Evolutionary conservation across 2,113 vertebrate genomes (phyloP).

Genomic region (Lipophrys pholis): DNA sequence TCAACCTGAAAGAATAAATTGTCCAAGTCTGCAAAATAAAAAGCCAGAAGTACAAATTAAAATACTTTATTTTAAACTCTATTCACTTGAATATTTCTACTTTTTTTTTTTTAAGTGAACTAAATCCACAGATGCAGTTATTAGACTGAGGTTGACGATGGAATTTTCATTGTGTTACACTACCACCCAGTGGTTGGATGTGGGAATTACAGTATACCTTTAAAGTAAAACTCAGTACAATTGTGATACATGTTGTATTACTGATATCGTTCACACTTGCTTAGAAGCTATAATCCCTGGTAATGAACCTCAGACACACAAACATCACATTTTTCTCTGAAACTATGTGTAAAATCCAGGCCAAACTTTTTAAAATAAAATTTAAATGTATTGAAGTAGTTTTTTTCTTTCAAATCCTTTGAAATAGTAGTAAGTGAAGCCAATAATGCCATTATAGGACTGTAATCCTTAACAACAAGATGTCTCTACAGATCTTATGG

Average conservation of each 20-base stretch:
- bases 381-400: too few relatives aligned
- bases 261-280: neutral
- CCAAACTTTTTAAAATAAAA: too few relatives aligned
- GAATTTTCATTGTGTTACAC: slow-evolving; percentile 8
- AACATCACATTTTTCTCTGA: too few relatives aligned
- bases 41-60: neutral
- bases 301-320: too few relatives aligned
- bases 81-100: neutral
- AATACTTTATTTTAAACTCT: neutral
- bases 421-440: too few relatives aligned
- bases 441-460: too few relatives aligned
- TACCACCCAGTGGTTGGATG: slow-evolving; percentile 60
- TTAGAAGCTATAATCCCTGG: too few relatives aligned
- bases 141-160: too few relatives aligned
- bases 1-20: neutral
- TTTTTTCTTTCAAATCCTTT: too few relatives aligned
- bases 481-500: too few relatives aligned
- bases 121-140: neutral
- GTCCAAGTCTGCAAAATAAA: neutral
- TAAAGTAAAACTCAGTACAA: neutral
- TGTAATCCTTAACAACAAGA: too few relatives aligned
- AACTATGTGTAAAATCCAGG: too few relatives aligned
- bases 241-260: neutral
- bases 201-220: slow-evolving; percentile 34
- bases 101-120: neutral